These are phyloP conservation scores for Eulemur albifrons DNA, from an alignment of 2,797 vertebrate species.

Conservation along the genomic window DNA sequence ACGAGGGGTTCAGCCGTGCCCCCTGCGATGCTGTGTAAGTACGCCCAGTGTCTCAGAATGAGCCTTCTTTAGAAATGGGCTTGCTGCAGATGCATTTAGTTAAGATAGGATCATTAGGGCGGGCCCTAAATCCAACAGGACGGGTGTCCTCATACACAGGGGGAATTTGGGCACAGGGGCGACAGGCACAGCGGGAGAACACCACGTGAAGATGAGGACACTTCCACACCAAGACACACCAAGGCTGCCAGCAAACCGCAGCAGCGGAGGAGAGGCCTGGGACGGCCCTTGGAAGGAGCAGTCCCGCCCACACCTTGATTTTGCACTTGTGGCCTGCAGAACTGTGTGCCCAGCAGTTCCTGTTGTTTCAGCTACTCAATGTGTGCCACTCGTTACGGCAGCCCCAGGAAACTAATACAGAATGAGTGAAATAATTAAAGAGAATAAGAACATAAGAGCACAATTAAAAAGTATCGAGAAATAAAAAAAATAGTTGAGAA, in stretches of 20 bases:
- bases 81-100: fast-evolving
- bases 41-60: fast-evolving
- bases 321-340: not conserved
- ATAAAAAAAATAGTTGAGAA: not conserved
- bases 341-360: fast-evolving
- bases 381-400: not conserved
- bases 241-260: fast-evolving
- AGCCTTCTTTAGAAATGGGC: not conserved
- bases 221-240: too few species aligned
- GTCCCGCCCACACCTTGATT: fast-evolving
- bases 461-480: not conserved
- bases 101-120: not conserved
- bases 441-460: fast-evolving
- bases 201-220: fast-evolving
- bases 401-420: fast-evolving
- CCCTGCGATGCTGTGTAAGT: fast-evolving
- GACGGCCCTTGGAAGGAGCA: not conserved
- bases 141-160: not conserved
- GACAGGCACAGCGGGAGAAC: not conserved
- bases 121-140: not conserved
- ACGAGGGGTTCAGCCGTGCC: fast-evolving
- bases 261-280: too few species aligned
- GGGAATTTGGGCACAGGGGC: fast-evolving
- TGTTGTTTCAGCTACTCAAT: not conserved
- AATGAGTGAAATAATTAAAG: fast-evolving